These are phyloP conservation scores for Myotis lucifugus DNA, from an alignment of 2,113 vertebrate genomes.

Conservation along the genomic window DNA sequence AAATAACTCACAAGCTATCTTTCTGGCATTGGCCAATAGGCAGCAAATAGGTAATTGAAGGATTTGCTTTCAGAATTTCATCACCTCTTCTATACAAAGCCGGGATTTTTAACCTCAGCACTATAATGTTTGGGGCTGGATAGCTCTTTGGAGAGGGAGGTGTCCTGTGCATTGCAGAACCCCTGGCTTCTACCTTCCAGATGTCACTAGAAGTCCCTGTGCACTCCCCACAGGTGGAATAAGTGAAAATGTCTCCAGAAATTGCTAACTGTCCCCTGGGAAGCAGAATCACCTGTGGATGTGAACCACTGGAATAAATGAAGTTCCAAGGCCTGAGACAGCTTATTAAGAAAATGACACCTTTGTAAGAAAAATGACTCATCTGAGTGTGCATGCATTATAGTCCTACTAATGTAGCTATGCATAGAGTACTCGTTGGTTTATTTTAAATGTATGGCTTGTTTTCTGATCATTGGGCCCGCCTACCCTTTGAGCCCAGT, in stretches of 20 bases:
- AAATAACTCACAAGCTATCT: neutral
- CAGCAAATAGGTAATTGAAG: neutral
- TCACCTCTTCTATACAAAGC: neutral
- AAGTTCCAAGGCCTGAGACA: neutral
- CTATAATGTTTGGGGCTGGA: neutral
- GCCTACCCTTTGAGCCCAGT: neutral
- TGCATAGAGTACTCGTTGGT: neutral
- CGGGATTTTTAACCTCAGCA: neutral
- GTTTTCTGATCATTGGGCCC: neutral
- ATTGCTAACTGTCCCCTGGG: neutral
- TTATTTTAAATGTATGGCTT: neutral
- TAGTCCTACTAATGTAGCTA: neutral
- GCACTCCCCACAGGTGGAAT: rapidly evolving
- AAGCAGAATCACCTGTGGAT: neutral
- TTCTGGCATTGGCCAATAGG: neutral
- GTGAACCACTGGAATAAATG: neutral
- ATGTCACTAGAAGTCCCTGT: neutral
- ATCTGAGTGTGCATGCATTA: neutral
- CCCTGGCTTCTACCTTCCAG: neutral
- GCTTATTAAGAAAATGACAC: neutral
- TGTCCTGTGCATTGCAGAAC: neutral
- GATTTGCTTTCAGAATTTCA: slow-evolving; percentile 24
- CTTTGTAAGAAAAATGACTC: neutral
- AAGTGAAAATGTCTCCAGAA: neutral
- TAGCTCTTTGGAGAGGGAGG: neutral